Percentiles rank a stretch among this genome's conserved stretches.
phyloP scores from a whole-genome alignment of 2,113 vertebrate species.

The Elephas maximus region DNA sequence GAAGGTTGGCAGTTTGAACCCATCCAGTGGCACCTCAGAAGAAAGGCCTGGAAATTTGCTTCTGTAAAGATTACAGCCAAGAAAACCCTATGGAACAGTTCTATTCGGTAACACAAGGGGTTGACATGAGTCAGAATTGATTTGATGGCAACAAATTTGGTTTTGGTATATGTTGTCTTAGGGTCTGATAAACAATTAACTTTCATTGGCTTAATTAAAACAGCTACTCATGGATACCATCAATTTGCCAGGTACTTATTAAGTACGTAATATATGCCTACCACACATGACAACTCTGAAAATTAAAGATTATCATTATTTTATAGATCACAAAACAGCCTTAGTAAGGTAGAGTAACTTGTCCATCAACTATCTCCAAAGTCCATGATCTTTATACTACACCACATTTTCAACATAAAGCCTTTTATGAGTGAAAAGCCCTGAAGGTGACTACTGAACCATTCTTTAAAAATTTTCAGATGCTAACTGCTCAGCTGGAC shows the following conservation, averaged over 20 bases:
- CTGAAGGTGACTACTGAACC: background rate
- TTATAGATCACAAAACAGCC: background rate
- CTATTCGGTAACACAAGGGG: background rate
- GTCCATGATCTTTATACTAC: background rate
- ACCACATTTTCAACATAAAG: constrained; percentile 23
- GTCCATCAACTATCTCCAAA: constrained; percentile 50
- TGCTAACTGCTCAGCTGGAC: constrained; percentile 35
- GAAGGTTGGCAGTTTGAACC: background rate
- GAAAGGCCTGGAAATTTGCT: background rate
- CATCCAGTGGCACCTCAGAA: background rate
- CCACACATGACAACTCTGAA: background rate
- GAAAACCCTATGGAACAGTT: background rate
- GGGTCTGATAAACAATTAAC: constrained; percentile 24
- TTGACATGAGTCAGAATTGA: background rate
- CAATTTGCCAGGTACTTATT: background rate
- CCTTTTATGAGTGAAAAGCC: constrained; percentile 6
- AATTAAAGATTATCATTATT: constrained; percentile 54
- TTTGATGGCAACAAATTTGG: background rate
- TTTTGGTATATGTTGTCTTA: background rate
- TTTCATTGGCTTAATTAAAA: constrained; percentile 68
- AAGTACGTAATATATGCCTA: background rate
- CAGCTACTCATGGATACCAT: background rate
- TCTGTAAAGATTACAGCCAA: background rate
- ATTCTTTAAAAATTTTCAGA: constrained; percentile 44
- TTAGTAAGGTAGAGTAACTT: constrained; percentile 36